Base-by-base conservation (phyloP, 2,888 invertebrate genomes). In the Linnaemya tessellans region DNA sequence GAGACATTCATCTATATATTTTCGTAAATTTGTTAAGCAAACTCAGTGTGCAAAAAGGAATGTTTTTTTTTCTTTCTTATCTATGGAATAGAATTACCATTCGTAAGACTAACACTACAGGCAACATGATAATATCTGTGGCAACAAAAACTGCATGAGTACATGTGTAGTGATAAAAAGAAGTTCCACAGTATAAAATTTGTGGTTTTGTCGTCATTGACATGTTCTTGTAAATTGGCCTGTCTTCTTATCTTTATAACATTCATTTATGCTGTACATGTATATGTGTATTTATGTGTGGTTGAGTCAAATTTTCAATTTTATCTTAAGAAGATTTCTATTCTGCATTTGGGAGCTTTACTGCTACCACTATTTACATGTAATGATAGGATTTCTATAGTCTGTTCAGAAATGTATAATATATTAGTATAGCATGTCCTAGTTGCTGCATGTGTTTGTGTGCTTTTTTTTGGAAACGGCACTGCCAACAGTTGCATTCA, bases 181-280 rank as follows among this genome's bases (percentile, higher is more conserved):
- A n/a, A 20, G 67, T 64, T 56, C 18, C 18, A 65, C 38, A 80
- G 51, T 56, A 78, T 54, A 62, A 56, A 82, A 54, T 67, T 82
- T 84, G 77, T 84, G 84, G 82, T 73, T 82, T 81, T 75, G 70
- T 74, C 43, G 49, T 84, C 74, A 81, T 51, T 70, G 58, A 68
- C 65, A 78, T 86, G 65, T 86, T 73, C 73, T 82, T 68, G 22
- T 65, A 85, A 85, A 85, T 85, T 85, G 85, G 85, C 71, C 79
- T 79, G 82, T 78, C 80, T 77, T 80, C 77, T 80, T 86, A 84
- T 82, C 82, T 82, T 56, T 79, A 71, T 18, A 71, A 60, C 75
- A 82, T 75, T 75, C 71, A 62, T 67, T 67, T 71, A 62, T 30
- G 30, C 3, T 30, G 5, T 3, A 30, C 30, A 15, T n/a, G 11